Evolutionary conservation across 2,888 invertebrate genomes (phyloP).

Genomic region (Cylloceria caligata): DNA sequence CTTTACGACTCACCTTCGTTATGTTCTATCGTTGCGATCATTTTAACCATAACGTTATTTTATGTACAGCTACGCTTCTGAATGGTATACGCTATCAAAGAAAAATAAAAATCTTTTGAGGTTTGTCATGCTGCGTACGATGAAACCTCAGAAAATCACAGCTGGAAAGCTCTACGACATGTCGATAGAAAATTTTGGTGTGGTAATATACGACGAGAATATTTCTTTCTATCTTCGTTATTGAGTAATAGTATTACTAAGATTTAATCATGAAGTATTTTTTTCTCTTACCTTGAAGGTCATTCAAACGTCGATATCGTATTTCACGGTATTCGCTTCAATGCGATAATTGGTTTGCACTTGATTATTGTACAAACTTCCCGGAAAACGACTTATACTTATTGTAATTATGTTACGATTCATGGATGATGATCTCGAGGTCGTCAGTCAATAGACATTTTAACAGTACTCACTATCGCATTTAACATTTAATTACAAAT

Average conservation of each 20-base stretch:
- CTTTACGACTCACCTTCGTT: neutral
- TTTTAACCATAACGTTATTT: neutral
- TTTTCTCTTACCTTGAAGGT: neutral
- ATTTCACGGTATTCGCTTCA: constrained; percentile 8
- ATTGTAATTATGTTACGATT: neutral
- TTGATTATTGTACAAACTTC: neutral
- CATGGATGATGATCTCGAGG: neutral
- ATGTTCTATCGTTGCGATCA: too few relatives aligned
- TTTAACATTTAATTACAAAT: too few relatives aligned
- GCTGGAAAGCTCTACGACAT: neutral
- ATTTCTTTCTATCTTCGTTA: neutral
- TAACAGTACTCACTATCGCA: neutral
- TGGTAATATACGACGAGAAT: neutral
- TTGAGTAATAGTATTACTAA: neutral
- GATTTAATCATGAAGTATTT: too few relatives aligned
- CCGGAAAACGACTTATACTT: neutral
- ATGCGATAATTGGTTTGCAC: neutral
- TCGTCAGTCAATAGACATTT: neutral
- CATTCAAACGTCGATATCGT: constrained; percentile 1
- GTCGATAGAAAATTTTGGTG: neutral
- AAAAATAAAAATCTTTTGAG: constrained; percentile 17
- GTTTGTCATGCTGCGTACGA: constrained; percentile 37
- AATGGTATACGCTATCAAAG: neutral
- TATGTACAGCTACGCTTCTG: neutral
- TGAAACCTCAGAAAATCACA: constrained; percentile 29